Evolutionary conservation across 2,797 vertebrate species (phyloP).

Genomic region (Eleutherodactylus coqui): DNA sequence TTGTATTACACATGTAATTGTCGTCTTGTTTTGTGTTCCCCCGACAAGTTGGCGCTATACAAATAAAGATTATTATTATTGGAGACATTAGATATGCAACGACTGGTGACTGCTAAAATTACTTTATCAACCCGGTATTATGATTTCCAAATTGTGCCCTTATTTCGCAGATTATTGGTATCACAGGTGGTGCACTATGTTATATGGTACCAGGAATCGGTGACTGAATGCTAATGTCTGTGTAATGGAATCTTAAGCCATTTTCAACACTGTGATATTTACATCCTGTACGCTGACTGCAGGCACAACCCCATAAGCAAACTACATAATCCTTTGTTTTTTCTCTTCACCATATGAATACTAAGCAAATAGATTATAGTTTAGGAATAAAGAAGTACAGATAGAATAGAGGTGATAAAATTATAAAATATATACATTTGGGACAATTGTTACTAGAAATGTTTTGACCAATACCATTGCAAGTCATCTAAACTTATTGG

Average conservation of each 20-base stretch:
- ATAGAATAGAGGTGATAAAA: not conserved
- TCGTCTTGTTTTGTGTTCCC: too few species aligned
- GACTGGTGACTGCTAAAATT: too few species aligned
- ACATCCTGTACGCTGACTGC: conserved; percentile 26
- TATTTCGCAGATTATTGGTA: not conserved
- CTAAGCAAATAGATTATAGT: not conserved
- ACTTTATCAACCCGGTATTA: too few species aligned
- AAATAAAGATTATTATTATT: too few species aligned
- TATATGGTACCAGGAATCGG: not conserved
- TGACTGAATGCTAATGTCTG: not conserved
- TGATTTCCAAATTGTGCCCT: too few species aligned
- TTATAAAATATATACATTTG: not conserved
- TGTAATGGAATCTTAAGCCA: not conserved
- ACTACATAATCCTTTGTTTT: conserved; percentile 20
- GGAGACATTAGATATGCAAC: not conserved
- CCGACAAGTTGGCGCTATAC: too few species aligned
- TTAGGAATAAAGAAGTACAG: not conserved
- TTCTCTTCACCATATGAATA: not conserved
- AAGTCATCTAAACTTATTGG: too few species aligned
- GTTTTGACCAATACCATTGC: not conserved
- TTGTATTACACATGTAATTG: too few species aligned
- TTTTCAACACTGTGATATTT: conserved; percentile 39
- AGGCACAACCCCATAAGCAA: conserved; percentile 33
- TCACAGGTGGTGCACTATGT: not conserved
- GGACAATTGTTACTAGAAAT: not conserved